Conservation (phyloP, 2,888 invertebrate genomes). For the Druceiella hillmani region DNA sequence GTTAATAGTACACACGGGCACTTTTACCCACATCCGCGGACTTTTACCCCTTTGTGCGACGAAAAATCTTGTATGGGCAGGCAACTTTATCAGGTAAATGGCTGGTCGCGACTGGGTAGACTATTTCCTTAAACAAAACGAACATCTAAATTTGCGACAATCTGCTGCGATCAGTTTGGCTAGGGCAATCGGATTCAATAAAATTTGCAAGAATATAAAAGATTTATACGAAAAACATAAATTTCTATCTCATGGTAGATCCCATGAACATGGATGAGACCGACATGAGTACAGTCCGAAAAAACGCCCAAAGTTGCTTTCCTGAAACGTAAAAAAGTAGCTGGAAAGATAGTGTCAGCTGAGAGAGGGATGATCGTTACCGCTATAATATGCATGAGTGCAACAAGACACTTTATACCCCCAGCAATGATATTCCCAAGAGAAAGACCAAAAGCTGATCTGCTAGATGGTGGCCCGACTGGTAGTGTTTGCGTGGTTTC, state of each 20-base stretch:
- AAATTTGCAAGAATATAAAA: constrained; percentile 23
- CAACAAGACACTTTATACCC: constrained; percentile 26
- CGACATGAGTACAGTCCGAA: constrained; percentile 26
- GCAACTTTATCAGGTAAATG: constrained; percentile 16
- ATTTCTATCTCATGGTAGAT: constrained; percentile 22
- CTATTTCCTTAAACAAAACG: constrained; percentile 11
- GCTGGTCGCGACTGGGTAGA: constrained; percentile 20
- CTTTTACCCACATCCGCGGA: too few relatives aligned
- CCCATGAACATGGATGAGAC: constrained; percentile 26
- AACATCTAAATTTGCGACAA: constrained; percentile 15
- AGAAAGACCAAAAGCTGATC: constrained; percentile 20
- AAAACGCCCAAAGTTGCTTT: constrained; percentile 25
- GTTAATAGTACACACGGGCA: too few relatives aligned
- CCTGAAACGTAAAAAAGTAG: constrained; percentile 24
- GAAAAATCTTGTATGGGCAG: too few relatives aligned
- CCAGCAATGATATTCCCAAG: constrained; percentile 27
- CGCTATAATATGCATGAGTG: constrained; percentile 25
- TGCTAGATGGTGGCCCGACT: constrained; percentile 25
- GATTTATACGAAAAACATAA: constrained; percentile 21
- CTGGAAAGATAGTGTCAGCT: constrained; percentile 22
- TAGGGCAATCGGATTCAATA: constrained; percentile 27
- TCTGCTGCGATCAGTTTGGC: constrained; percentile 20
- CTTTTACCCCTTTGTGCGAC: too few relatives aligned
- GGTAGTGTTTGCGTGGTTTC: constrained; percentile 24
- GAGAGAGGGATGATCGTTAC: constrained; percentile 25